Evolutionary conservation across 2,888 invertebrate genomes (phyloP), one percentile per base, ranked within the genome.

Genomic region (Agonopterix subpropinquella): DNA sequence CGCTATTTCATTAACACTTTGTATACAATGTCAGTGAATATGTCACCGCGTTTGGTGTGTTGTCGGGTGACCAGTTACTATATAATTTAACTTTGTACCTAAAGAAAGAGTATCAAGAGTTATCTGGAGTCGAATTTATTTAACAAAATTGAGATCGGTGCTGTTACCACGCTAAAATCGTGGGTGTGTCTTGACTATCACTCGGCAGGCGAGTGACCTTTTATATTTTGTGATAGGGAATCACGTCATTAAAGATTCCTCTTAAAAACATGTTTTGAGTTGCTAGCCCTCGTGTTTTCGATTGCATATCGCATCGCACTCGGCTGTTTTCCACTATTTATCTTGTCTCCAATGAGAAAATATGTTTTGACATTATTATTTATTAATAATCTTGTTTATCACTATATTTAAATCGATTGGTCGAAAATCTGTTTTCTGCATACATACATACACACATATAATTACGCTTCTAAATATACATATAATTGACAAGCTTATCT

Each of bases 131-230:
- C 28, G 28, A 28, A 5, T 28, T 28, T 28, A 28, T 28, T 28
- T 5, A 28, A 28, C 28, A 28, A 28, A 28, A 28, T 28, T 7
- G 28, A 28, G 28, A 28, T 28, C 7, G 28, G 5, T 28, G 5
- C 5, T 51, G 85, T 88, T 84, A 77, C 81, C 65, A 83, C 65
- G 80, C 68, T 53, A 58, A 63, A 67, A 65, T 49, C 68, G 84
- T 82, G 86, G 87, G 87, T 88, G 87, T 88, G 87, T 87, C 84
- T 68, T 75, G 70, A 73, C 77, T 75, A 73, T 72, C 70, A 67
- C 65, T 70, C 62, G 57, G 52, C 56, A 58, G 58, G 52, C 58
- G 61, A 70, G 70, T 73, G 71, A 71, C 70, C 71, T 67, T 53
- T 52, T 62, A 60, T 59, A 53, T 55, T 68, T 59, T 57, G 61